phyloP scores from a whole-genome alignment of 2,888 invertebrate genomes.

The Catocala sponsa region DNA sequence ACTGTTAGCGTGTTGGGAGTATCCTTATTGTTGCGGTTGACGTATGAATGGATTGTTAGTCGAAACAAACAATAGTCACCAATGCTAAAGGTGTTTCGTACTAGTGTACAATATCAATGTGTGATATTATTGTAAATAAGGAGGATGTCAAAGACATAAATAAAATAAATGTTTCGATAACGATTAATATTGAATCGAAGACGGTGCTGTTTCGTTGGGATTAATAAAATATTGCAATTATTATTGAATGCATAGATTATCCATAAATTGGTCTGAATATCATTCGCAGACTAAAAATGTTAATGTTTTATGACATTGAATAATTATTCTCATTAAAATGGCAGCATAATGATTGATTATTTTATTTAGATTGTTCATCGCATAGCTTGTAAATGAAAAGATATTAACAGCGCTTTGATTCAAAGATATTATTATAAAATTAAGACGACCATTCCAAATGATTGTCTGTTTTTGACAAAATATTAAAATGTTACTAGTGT shows the following conservation, averaged over 20 bases:
- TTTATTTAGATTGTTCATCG: slow-evolving; percentile 26
- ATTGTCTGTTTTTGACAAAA: slow-evolving; percentile 50
- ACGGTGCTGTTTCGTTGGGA: slow-evolving; percentile 54
- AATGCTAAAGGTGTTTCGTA: slow-evolving; percentile 47
- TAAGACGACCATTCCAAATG: slow-evolving; percentile 53
- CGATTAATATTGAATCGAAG: slow-evolving; percentile 53
- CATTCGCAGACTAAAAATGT: slow-evolving; percentile 21
- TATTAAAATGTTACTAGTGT: slow-evolving; percentile 49
- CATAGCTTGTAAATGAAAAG: slow-evolving; percentile 25
- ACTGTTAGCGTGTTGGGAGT: slow-evolving; percentile 6
- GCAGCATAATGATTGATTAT: slow-evolving; percentile 41
- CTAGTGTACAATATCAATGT: slow-evolving; percentile 74
- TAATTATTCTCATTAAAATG: slow-evolving; percentile 28
- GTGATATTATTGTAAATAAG: slow-evolving; percentile 76
- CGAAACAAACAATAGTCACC: slow-evolving; percentile 43
- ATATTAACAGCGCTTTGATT: slow-evolving; percentile 40
- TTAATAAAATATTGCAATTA: slow-evolving; percentile 19
- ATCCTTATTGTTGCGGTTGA: slow-evolving; percentile 37
- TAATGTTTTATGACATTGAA: slow-evolving; percentile 13
- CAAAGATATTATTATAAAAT: slow-evolving; percentile 25
- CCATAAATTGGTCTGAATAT: slow-evolving; percentile 15
- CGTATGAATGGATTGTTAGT: slow-evolving; percentile 21
- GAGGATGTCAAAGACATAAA: slow-evolving; percentile 72
- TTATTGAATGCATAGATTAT: slow-evolving; percentile 4
- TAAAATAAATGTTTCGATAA: slow-evolving; percentile 42